These are phyloP conservation scores for Microplitis deprimator DNA, from an alignment of 2,888 invertebrate genomes.

Conservation along the genomic window DNA sequence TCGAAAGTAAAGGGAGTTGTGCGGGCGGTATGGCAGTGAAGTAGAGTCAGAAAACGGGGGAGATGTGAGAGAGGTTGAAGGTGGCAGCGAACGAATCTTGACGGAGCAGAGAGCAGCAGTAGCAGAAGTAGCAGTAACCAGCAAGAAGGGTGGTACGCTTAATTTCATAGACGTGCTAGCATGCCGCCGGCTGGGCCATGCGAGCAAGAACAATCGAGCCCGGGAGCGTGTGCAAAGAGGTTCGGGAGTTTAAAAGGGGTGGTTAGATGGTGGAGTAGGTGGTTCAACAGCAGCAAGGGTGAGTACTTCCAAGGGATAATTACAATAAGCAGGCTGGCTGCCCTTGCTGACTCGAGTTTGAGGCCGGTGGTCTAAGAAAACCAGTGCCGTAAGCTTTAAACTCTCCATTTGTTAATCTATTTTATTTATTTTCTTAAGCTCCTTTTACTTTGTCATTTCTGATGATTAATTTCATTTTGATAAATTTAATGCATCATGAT, in stretches of 20 bases:
- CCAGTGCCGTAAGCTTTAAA: slow-evolving; percentile 52
- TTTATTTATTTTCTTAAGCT: slow-evolving; percentile 3
- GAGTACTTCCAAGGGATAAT: slow-evolving; percentile 62
- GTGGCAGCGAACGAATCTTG: slow-evolving; percentile 52
- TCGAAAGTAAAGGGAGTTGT: slow-evolving; percentile 31
- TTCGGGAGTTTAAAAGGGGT: slow-evolving; percentile 47
- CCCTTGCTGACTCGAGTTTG: slow-evolving; percentile 47
- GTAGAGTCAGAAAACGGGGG: slow-evolving; percentile 12
- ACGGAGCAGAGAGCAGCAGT: slow-evolving; percentile 54
- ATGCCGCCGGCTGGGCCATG: slow-evolving; percentile 50
- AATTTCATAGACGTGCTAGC: slow-evolving; percentile 63
- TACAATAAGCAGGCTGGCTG: slow-evolving; percentile 63
- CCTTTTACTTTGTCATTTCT: not conserved
- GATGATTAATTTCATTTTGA: not conserved
- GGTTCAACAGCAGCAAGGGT: slow-evolving; percentile 31
- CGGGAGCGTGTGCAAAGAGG: slow-evolving; percentile 61
- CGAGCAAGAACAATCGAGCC: slow-evolving; percentile 65
- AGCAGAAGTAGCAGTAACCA: slow-evolving; percentile 53
- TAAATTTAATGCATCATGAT: slow-evolving; percentile 1
- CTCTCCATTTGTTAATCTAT: too few species aligned
- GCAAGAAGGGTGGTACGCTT: slow-evolving; percentile 61
- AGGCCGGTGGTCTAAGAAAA: slow-evolving; percentile 57
- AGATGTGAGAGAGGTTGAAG: slow-evolving; percentile 41
- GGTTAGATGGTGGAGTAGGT: slow-evolving; percentile 43
- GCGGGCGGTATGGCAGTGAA: slow-evolving; percentile 29